These are phyloP conservation scores for Dendrolimus kikuchii DNA, from an alignment of 1,140 invertebrate genomes.

Conservation along the genomic window DNA sequence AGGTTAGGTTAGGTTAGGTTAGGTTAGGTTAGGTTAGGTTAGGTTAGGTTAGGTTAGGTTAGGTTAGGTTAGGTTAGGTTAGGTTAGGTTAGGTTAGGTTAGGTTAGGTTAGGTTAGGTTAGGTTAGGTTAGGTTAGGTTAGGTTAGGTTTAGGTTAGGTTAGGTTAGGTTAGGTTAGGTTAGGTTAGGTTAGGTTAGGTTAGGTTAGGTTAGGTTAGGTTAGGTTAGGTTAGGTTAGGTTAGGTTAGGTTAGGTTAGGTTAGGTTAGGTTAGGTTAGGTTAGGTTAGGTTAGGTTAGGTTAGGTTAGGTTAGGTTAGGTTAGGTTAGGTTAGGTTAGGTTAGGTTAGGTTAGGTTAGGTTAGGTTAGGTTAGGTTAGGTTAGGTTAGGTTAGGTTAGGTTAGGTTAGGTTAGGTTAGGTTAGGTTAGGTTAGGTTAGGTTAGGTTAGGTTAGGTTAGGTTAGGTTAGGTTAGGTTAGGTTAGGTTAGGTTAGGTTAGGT, in stretches of 20 bases:
- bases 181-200: slow-evolving; percentile 20
- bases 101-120: slow-evolving; percentile 18
- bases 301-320: slow-evolving; percentile 14
- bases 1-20: slow-evolving; percentile 11
- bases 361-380: slow-evolving; percentile 13
- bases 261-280: slow-evolving; percentile 15
- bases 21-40: slow-evolving; percentile 6
- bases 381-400: slow-evolving; percentile 11
- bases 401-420: slow-evolving; percentile 11
- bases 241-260: slow-evolving; percentile 32
- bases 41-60: slow-evolving; percentile 24
- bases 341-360: too few species aligned
- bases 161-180: slow-evolving; percentile 21
- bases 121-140: slow-evolving; percentile 23
- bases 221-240: slow-evolving; percentile 21
- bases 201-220: slow-evolving; percentile 19
- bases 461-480: slow-evolving; percentile 8
- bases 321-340: slow-evolving; percentile 19
- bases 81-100: slow-evolving; percentile 17
- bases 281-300: slow-evolving; percentile 4
- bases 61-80: slow-evolving; percentile 23
- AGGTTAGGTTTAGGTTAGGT: slow-evolving; percentile 14
- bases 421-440: slow-evolving; percentile 12
- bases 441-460: slow-evolving; percentile 10
- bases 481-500: slow-evolving; percentile 20